Percentiles rank a stretch among this genome's conserved stretches.
Evolutionary conservation across 1,140 invertebrate genomes (phyloP).

Genomic region (Drosophila pruinosa): DNA sequence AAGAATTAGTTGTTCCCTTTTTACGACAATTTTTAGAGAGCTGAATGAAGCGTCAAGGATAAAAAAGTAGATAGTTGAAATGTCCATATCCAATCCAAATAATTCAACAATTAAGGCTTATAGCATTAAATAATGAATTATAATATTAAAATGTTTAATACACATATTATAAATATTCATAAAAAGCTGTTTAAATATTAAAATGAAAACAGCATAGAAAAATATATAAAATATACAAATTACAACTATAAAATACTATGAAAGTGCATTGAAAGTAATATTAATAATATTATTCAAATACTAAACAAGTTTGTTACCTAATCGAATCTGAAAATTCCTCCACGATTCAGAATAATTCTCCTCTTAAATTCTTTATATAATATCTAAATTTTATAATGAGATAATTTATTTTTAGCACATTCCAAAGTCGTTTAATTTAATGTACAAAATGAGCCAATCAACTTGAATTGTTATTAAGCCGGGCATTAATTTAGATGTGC

Average conservation of each 20-base stretch:
- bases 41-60: not conserved
- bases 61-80: no score
- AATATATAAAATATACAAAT: not conserved
- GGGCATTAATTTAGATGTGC: conserved; percentile 2
- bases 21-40: not conserved
- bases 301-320: no score
- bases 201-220: not conserved
- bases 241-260: not conserved
- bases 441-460: conserved; percentile 6
- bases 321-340: not conserved
- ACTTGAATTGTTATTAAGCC: conserved; percentile 13
- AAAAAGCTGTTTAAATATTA: not conserved
- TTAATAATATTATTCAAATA: no score
- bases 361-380: not conserved
- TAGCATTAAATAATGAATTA: no score
- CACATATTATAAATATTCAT: no score
- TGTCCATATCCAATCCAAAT: no score
- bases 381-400: conserved; percentile 19
- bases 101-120: no score
- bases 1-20: not conserved
- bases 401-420: not conserved
- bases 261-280: not conserved
- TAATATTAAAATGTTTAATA: no score
- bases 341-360: not conserved
- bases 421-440: not conserved